Conservation (phyloP, 2,797 vertebrate species). For the Lemur catta region DNA sequence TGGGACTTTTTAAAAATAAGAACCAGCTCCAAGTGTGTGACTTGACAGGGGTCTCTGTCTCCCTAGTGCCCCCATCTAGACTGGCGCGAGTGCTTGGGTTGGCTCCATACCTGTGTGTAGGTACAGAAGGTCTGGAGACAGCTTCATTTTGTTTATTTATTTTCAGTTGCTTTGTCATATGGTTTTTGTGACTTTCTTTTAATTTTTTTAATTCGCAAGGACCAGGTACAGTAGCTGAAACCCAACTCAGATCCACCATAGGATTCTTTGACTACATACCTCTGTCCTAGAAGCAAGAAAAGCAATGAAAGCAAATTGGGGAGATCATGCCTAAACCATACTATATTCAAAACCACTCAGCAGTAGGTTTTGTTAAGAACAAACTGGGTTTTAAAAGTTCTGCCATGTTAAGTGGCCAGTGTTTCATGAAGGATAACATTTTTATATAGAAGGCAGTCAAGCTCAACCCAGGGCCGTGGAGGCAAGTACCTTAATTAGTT, state of each 20-base stretch:
- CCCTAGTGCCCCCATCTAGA: slow-evolving; percentile 76
- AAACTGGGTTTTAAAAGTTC: neutral
- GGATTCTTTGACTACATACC: slow-evolving; percentile 83
- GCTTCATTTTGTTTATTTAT: slow-evolving; percentile 82
- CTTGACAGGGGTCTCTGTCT: slow-evolving; percentile 75
- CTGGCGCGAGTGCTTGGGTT: slow-evolving; percentile 81
- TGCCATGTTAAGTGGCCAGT: slow-evolving; percentile 57
- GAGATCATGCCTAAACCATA: slow-evolving; percentile 43
- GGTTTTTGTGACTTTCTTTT: slow-evolving; percentile 57
- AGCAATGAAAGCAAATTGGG: slow-evolving; percentile 54
- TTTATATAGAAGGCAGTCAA: slow-evolving; percentile 60
- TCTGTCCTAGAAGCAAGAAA: slow-evolving; percentile 77
- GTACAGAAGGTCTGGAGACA: slow-evolving; percentile 83
- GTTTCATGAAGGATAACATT: slow-evolving; percentile 67
- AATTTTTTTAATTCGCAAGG: slow-evolving; percentile 82
- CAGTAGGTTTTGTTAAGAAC: slow-evolving; percentile 38
- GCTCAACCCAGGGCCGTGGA: slow-evolving; percentile 32
- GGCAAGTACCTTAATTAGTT: slow-evolving; percentile 56
- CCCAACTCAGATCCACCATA: slow-evolving; percentile 76
- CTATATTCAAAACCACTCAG: neutral
- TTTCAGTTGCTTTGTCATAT: slow-evolving; percentile 80
- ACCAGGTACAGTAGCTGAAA: slow-evolving; percentile 84
- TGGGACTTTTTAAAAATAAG: slow-evolving; percentile 70
- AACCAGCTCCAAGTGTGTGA: slow-evolving; percentile 67
- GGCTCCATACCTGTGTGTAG: slow-evolving; percentile 81